phyloP scores from a whole-genome alignment of 2,888 invertebrate genomes.

The Branchinecta sandiegonensis region DNA sequence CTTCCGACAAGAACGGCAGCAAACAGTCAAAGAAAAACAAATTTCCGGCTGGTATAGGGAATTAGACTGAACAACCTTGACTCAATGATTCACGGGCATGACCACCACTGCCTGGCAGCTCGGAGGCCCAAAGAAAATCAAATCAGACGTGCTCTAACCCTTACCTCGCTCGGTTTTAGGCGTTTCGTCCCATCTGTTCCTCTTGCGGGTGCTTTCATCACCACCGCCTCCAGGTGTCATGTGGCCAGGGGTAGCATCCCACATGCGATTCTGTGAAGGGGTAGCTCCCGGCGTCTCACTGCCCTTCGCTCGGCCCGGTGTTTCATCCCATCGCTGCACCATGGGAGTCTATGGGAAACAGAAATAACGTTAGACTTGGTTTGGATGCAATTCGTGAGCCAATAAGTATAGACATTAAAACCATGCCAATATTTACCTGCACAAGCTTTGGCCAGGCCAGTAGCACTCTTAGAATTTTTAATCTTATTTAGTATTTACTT shows the following conservation, averaged over 20 bases:
- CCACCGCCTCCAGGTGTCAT: conserved; percentile 66
- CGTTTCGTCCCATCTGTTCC: conserved; percentile 99
- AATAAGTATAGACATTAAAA: too few species aligned
- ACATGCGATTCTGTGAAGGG: conserved; percentile 74
- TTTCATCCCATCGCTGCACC: conserved; percentile 82
- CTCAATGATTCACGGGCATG: too few species aligned
- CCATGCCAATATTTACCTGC: too few species aligned
- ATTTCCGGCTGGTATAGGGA: too few species aligned
- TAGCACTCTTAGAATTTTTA: too few species aligned
- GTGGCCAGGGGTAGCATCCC: conserved; percentile 95
- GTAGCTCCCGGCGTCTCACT: conserved; percentile 85
- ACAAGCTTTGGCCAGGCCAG: too few species aligned
- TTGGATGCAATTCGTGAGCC: too few species aligned
- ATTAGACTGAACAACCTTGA: too few species aligned
- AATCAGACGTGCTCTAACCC: background rate
- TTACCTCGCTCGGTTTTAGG: conserved; percentile 84
- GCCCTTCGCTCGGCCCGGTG: conserved; percentile 65
- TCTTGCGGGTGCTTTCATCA: conserved; percentile 51
- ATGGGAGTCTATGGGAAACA: conserved; percentile 47
- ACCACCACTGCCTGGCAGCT: too few species aligned
- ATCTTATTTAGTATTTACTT: too few species aligned
- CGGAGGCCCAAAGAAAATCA: background rate
- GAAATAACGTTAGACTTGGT: background rate
- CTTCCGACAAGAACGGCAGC: too few species aligned
- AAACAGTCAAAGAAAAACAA: too few species aligned